Conservation (phyloP, 23 tunicate species). For the Diplosoma virens region DNA sequence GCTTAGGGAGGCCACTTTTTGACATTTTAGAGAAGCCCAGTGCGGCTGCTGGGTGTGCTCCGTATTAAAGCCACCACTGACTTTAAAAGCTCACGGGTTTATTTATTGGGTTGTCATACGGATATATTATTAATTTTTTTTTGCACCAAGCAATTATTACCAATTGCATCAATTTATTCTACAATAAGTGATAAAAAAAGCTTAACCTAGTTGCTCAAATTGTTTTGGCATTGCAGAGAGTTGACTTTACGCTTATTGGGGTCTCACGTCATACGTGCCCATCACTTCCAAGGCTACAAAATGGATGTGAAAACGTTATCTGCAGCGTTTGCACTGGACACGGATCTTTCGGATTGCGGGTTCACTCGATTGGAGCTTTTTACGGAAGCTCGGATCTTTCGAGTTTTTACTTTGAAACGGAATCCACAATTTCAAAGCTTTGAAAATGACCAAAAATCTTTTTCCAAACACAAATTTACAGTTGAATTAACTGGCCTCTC, state of each 20-base stretch:
- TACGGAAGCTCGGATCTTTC: slow-evolving; percentile 11
- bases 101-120: no score
- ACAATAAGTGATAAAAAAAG: neutral
- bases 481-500: slow-evolving; percentile 9
- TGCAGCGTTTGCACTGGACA: neutral
- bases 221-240: neutral
- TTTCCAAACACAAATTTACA: neutral
- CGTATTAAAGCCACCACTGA: no score
- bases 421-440: neutral
- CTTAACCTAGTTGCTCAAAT: neutral
- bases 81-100: no score
- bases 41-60: no score
- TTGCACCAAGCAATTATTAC: no score
- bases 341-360: slow-evolving; percentile 10
- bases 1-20: no score
- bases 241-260: slow-evolving; percentile 37
- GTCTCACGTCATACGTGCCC: slow-evolving; percentile 20
- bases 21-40: no score
- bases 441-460: no score
- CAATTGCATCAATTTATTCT: no score
- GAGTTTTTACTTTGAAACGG: slow-evolving; percentile 5
- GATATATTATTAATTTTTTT: no score
- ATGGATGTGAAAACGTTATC: neutral
- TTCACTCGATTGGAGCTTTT: slow-evolving; percentile 1
- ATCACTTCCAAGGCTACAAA: slow-evolving; percentile 40